Evolutionary conservation across 2,888 invertebrate genomes (phyloP), one percentile per base, ranked within the genome.

Genomic region (Andrena hattorfiana): DNA sequence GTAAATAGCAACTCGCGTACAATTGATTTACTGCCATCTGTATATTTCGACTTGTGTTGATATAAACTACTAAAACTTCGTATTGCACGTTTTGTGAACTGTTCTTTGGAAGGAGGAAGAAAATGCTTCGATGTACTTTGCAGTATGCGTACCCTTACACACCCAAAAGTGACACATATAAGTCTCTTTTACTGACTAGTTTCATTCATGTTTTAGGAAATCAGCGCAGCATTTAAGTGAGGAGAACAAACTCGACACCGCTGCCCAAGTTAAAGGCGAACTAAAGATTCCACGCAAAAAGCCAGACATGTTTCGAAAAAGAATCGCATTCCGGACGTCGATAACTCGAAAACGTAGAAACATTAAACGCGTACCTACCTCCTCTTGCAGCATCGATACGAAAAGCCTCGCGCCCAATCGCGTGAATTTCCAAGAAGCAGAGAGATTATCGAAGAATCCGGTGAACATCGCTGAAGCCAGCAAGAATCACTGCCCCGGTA

Each of bases 151-250:
- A 49, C 60, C 20, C 7, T 64, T 59, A 0, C 49, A 20, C 20
- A 7, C 63, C 63, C 5, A 74, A 42, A 16, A 13, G 10, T 16
- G 26, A 10, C 23, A 51, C 26, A 1, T 30, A 20, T 30, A 20
- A 60, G 23, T 59, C 3, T 35, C 10, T n/a, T 76, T 67, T 67
- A 83, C 84, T 81, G 73, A 89, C 60, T 62, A n/a, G 16, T 81
- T 66, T 84, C 54, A 35, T 88, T 89, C 67, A 60, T 89, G 89
- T 89, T 89, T 89, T 89, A 89, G 89, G 89, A 79, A 68, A 72
- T 54, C 83, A 64, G 16, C 71, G 54, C 60, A 60, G 26, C 80
- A 20, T 54, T 63, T 84, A 81, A 67, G 2, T 26, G 56, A 68
- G 85, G 75, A 70, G 77, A 77, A 69, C 48, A 23, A 63, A 28